phyloP scores from a whole-genome alignment of 2,888 invertebrate genomes.

The Helicoverpa assulta region DNA sequence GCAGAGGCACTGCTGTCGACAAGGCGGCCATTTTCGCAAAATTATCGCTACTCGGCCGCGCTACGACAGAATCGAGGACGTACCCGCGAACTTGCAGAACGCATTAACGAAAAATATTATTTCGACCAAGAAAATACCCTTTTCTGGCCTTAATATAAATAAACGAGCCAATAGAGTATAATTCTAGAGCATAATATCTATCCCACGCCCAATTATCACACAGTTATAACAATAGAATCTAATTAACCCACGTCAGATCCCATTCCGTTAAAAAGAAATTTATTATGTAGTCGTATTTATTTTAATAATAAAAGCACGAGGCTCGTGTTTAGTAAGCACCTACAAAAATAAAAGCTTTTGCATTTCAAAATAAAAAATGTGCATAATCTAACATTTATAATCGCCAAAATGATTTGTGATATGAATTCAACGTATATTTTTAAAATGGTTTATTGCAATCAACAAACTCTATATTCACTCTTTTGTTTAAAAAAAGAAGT shows the following conservation, averaged over 20 bases:
- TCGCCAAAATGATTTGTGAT: no score
- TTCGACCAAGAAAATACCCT: constrained; percentile 75
- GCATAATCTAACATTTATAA: not conserved
- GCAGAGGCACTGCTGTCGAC: constrained; percentile 86
- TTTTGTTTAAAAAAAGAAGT: no score
- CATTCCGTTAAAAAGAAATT: constrained; percentile 64
- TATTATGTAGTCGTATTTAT: constrained; percentile 54
- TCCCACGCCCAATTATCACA: constrained; percentile 62
- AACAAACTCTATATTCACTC: no score
- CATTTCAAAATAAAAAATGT: constrained; percentile 5
- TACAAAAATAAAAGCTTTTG: not conserved
- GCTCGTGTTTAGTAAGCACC: constrained; percentile 7
- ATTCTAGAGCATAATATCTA: constrained; percentile 58
- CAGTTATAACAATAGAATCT: constrained; percentile 66
- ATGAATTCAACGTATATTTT: no score
- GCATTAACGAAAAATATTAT: constrained; percentile 79
- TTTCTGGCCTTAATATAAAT: constrained; percentile 64
- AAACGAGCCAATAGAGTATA: constrained; percentile 59
- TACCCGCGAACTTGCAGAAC: constrained; percentile 80
- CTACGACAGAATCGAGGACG: constrained; percentile 82
- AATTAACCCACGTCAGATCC: constrained; percentile 70
- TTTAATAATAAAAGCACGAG: constrained; percentile 37
- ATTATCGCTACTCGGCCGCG: constrained; percentile 87
- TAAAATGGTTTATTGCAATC: no score
- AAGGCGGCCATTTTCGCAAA: constrained; percentile 86